Evolutionary conservation across 2,888 invertebrate genomes (phyloP), one percentile per base, ranked within the genome.

Genomic region (Drosophila nr. medialis): DNA sequence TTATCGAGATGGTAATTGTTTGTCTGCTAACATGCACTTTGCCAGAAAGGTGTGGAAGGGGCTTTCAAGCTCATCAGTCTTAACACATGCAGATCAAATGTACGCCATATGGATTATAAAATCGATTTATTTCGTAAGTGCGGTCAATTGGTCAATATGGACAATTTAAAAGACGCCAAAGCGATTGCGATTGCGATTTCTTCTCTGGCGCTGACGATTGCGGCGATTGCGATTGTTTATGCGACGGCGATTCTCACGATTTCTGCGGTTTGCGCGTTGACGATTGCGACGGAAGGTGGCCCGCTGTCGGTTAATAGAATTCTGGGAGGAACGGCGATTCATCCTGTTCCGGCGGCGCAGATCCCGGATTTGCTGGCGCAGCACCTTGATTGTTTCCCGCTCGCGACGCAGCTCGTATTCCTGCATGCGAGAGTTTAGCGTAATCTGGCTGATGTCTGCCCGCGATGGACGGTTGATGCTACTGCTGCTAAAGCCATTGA

Each of bases 341-440:
- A 1, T 2, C 11, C 5, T 13, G 42, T 6, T 42, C 2, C 11
- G 56, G 11, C 24, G 48, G 2, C 55, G 71, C 7, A 67, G 27
- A 0, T 0, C 0, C 10, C 11, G 1, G 34, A 85, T 62, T 40
- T 64, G 68, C 2, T 49, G 21, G 36, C 80, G 83, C 15, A 85
- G 71, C 21, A 36, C 29, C 21, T 85, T 72, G 65, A 80, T 75
- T 30, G 64, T 7, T 0, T 89, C 77, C 71, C 79, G 34, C 51
- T 84, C 65, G 30, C 84, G 81, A 2, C 80, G 84, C 11, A 86
- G 15, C 34, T 85, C 85, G 21, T 60, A 60, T 27, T 80, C 85
- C 27, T 54, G 56, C 3, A 67, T 27, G 15, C 81, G 56, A 15
- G 64, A 7, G 0, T 24, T 24, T 0, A n/a, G 18, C n/a, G 50